Base-by-base conservation (phyloP, 2,113 vertebrate genomes). In the Charadrius vociferus region DNA sequence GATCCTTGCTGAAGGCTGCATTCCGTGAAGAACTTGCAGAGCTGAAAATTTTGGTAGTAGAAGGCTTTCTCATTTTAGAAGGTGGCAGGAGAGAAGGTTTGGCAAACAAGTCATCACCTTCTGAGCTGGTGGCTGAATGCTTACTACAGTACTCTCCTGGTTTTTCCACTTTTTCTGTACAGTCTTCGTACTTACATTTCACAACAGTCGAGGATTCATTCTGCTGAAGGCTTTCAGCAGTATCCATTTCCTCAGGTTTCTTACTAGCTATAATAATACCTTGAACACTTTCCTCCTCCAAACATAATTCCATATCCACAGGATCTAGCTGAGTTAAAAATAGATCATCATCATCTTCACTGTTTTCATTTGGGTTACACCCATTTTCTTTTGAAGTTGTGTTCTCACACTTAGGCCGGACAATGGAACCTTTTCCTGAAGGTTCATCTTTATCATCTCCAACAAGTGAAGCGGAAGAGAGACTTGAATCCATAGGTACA, bases 1-100 rank as follows among this genome's bases (percentile, higher is more conserved):
- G 91, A 32, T 99, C 98, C 63, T 95, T 98, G 68, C 97, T 98
- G 63, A 99, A 93, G 53, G 95, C 96, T 62, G 98, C 99, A 9
- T 53, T 98, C 37, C 99, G 97, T 2, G 99, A 99, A 47, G 98
- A 98, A 55, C 91, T 94, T 3, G 89, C 81, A 2, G 98, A 96
- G 61, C 97, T 98, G 86, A 99, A 99, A 66, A 98, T 91, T 86
- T 99, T 99, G 10, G 98, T 87, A 5, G 98, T 99, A 36, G 98
- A 92, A 77, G 96, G 98, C 65, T 97, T 98, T 12, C 59, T 75
- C 26, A 61, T 63, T 81, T 97, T 99, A 55, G 92, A 53, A 8
- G 95, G 91, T 21, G 95, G 97, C 4, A 85, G 97, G 37, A 98
- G 82, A 41, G 98, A 93, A 47, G 99, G 99, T 55, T 98, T 99